phyloP scores from a whole-genome alignment of 2,888 invertebrate genomes.

The Chloroclysta siterata region DNA sequence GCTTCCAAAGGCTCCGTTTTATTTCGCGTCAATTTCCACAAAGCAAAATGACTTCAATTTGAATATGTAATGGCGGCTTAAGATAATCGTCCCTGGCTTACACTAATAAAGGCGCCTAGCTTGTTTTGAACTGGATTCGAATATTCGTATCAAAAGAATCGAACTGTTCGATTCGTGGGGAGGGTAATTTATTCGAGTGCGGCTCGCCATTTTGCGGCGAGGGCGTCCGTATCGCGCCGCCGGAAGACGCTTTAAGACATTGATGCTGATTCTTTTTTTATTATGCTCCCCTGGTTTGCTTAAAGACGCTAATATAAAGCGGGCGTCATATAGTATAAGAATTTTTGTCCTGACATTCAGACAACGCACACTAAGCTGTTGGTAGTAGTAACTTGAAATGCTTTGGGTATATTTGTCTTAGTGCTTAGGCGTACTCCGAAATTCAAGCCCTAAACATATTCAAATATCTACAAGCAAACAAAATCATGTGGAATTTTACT shows the following conservation, averaged over 20 bases:
- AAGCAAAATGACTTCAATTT: constrained; percentile 84
- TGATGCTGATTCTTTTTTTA: constrained; percentile 85
- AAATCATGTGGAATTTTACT: too few species aligned
- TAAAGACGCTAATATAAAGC: constrained; percentile 85
- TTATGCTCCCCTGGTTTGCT: constrained; percentile 80
- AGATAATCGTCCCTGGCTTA: constrained; percentile 83
- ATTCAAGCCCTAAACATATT: too few species aligned
- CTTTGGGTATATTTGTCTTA: too few species aligned
- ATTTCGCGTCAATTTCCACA: constrained; percentile 84
- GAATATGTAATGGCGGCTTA: constrained; percentile 85
- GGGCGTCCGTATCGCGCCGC: constrained; percentile 66
- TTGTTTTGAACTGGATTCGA: constrained; percentile 63
- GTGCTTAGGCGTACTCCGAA: too few species aligned
- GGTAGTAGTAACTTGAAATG: too few species aligned
- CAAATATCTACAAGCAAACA: too few species aligned
- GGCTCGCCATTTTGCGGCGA: constrained; percentile 83
- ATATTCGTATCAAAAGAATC: constrained; percentile 81
- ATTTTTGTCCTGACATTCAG: background rate
- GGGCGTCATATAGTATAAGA: constrained; percentile 55
- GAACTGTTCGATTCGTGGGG: constrained; percentile 79
- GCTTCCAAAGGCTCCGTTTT: constrained; percentile 79
- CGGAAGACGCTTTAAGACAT: constrained; percentile 83
- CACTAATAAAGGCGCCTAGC: constrained; percentile 81
- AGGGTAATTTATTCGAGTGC: constrained; percentile 84
- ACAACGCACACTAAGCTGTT: background rate